phyloP scores from a whole-genome alignment of 2,113 vertebrate genomes.

The Cathartes aura region DNA sequence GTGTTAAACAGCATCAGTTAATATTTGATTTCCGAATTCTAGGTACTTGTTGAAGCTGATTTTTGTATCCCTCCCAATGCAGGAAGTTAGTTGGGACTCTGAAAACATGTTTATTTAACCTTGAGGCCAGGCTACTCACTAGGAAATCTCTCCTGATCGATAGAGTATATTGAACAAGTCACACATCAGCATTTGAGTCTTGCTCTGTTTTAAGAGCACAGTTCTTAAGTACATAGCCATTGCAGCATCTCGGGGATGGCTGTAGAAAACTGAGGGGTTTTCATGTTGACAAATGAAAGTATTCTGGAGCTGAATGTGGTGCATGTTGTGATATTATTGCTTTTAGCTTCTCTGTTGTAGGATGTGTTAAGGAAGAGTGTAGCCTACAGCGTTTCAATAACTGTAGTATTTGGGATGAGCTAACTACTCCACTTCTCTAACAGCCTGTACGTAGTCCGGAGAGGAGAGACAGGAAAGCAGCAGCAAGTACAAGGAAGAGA shows the following conservation, averaged over 20 bases:
- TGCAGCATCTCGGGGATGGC: no score
- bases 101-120: background rate
- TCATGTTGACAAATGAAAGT: background rate
- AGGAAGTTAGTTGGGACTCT: background rate
- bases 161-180: no score
- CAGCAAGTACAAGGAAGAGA: conserved; percentile 89
- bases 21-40: background rate
- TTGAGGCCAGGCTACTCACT: accelerated
- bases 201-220: background rate
- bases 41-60: background rate
- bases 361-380: background rate
- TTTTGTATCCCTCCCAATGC: background rate
- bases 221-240: background rate
- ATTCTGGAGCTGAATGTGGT: background rate
- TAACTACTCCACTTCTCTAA: background rate
- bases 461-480: conserved; percentile 94
- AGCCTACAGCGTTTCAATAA: background rate
- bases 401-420: background rate
- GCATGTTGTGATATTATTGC: accelerated
- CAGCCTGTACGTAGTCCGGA: conserved; percentile 95
- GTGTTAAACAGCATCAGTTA: background rate
- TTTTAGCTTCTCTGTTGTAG: background rate
- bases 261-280: background rate
- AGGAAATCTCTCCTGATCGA: background rate
- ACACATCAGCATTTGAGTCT: accelerated